phyloP scores from a whole-genome alignment of 2,888 invertebrate species.

The Belgica antarctica region DNA sequence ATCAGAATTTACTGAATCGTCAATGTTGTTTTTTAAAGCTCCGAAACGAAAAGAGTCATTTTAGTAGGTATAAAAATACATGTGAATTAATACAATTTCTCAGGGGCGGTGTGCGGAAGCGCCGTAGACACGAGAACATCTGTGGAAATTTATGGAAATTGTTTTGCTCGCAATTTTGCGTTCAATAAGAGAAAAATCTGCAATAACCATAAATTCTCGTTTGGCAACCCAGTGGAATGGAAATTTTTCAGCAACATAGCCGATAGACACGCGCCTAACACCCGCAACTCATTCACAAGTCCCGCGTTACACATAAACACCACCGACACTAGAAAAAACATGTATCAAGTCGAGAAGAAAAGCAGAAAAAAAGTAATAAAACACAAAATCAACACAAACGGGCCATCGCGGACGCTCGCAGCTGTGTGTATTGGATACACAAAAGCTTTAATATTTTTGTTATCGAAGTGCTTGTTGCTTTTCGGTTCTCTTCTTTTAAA shows the following conservation, averaged over 20 bases:
- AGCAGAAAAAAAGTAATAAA: neutral
- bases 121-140: too few relatives aligned
- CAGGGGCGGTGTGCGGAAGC: neutral
- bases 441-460: conserved; percentile 20
- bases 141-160: too few relatives aligned
- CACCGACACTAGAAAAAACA: neutral
- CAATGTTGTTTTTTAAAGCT: conserved; percentile 33
- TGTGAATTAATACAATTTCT: conserved; percentile 32
- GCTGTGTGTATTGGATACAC: conserved; percentile 13
- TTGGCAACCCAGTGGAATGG: too few relatives aligned
- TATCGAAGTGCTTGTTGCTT: neutral
- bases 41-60: conserved; percentile 20
- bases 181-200: too few relatives aligned
- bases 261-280: too few relatives aligned
- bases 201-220: too few relatives aligned
- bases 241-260: too few relatives aligned
- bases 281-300: neutral
- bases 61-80: conserved; percentile 38
- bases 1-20: conserved; percentile 41
- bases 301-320: neutral
- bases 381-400: conserved; percentile 11
- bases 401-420: neutral
- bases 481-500: conserved; percentile 10
- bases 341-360: neutral
- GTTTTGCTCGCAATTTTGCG: too few relatives aligned